A percentile compares a stretch with the other conserved stretches of the same genome.
These are phyloP conservation scores for Sebastes jordani DNA, from an alignment of 2,797 vertebrate genomes.

Conservation along the genomic window DNA sequence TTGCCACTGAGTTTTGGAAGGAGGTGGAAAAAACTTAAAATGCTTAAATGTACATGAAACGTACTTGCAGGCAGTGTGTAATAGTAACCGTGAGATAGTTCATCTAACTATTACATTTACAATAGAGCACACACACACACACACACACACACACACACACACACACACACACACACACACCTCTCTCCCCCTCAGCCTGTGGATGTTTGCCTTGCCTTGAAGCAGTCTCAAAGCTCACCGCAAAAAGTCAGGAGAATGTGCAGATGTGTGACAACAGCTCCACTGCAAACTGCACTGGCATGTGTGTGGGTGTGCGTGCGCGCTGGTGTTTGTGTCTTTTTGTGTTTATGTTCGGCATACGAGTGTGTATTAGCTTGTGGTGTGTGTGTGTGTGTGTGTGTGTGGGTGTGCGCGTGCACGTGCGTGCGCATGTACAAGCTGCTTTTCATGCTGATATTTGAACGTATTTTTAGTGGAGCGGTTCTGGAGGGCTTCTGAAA, in stretches of 20 bases:
- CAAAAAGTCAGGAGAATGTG: constrained; percentile 52
- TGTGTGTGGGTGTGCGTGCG: constrained; percentile 13
- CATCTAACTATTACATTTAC: not conserved
- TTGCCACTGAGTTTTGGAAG: not conserved
- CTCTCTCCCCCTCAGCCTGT: constrained; percentile 29
- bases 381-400: not conserved
- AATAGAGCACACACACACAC: constrained; percentile 24
- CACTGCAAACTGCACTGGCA: constrained; percentile 21
- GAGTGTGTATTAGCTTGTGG: constrained; percentile 14
- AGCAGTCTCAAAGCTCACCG: constrained; percentile 30
- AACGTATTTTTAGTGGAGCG: constrained; percentile 37
- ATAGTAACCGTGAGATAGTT: not conserved
- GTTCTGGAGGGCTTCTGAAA: constrained; percentile 16
- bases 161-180: constrained; percentile 21
- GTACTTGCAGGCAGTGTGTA: not conserved
- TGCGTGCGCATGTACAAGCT: constrained; percentile 6
- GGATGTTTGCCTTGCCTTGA: constrained; percentile 44
- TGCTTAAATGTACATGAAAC: not conserved
- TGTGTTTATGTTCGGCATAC: not conserved
- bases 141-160: constrained; percentile 35
- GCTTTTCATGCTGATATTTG: constrained; percentile 41
- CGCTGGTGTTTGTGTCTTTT: not conserved
- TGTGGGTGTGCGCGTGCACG: not conserved
- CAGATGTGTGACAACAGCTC: constrained; percentile 47
- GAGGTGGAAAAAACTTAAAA: not conserved